A percentile compares a stretch with the other conserved stretches of the same genome.
Evolutionary conservation across 2,797 vertebrate genomes (phyloP).

Genomic region (Gouania willdenowi): DNA sequence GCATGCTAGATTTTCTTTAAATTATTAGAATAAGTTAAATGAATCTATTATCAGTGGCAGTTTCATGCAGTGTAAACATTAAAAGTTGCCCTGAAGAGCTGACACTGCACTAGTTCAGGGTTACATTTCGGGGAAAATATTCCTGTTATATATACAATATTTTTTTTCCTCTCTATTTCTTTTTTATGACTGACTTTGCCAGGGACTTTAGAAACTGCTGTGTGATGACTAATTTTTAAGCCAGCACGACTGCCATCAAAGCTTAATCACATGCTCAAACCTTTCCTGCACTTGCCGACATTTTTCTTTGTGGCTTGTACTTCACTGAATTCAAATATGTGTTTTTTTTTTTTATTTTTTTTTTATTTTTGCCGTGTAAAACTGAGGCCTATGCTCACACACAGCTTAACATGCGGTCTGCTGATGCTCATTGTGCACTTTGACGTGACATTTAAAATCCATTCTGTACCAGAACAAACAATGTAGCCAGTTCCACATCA

Average conservation of each 20-base stretch:
- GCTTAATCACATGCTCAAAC: slow-evolving; percentile 12
- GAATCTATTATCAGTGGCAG: too few relatives aligned
- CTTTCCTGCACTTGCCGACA: slow-evolving; percentile 22
- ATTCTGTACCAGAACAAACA: slow-evolving; percentile 35
- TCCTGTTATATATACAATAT: slow-evolving; percentile 11
- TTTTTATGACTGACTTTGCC: slow-evolving; percentile 20
- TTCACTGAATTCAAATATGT: slow-evolving; percentile 33
- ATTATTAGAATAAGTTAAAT: too few relatives aligned
- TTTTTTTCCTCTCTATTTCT: not conserved
- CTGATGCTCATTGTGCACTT: slow-evolving; percentile 21
- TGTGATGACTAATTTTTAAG: slow-evolving; percentile 9
- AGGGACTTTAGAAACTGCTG: slow-evolving; percentile 1
- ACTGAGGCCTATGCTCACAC: slow-evolving; percentile 6
- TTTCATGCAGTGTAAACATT: slow-evolving; percentile 7
- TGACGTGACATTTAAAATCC: slow-evolving; percentile 50
- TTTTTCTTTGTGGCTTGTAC: slow-evolving; percentile 27
- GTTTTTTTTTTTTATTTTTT: slow-evolving; percentile 33
- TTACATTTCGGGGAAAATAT: slow-evolving; percentile 5
- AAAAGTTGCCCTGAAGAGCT: slow-evolving; percentile 9
- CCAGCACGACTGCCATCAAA: slow-evolving; percentile 19
- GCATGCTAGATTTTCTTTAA: too few relatives aligned
- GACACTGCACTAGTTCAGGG: not conserved
- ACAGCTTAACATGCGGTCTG: slow-evolving; percentile 25
- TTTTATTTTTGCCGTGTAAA: too few relatives aligned
- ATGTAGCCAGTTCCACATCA: slow-evolving; percentile 18